Percentiles rank a stretch among this genome's conserved stretches.
These are phyloP conservation scores for Macrotus californicus DNA, from an alignment of 2,113 vertebrate genomes.

Conservation along the genomic window DNA sequence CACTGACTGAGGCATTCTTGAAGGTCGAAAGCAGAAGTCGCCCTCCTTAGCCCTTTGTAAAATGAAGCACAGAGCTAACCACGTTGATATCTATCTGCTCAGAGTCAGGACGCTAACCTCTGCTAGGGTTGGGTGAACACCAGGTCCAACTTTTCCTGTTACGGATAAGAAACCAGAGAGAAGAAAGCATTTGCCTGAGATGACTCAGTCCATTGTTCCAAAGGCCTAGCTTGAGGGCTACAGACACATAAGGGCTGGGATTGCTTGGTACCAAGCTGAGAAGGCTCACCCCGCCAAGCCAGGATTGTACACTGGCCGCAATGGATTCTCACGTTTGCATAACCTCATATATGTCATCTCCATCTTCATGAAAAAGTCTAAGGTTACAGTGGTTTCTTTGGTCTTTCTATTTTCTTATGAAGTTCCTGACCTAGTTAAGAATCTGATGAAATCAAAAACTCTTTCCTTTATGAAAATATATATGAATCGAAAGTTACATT, in stretches of 20 bases:
- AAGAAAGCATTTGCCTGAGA: background rate
- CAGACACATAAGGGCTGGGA: too few species aligned
- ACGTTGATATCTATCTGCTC: too few species aligned
- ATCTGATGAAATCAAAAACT: slow-evolving; percentile 18
- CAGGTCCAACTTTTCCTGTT: background rate
- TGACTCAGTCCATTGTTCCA: background rate
- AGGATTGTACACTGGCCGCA: background rate
- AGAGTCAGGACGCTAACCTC: background rate
- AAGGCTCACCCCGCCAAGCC: background rate
- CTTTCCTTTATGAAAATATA: background rate
- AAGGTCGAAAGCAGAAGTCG: background rate
- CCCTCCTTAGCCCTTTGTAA: background rate
- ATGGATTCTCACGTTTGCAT: background rate
- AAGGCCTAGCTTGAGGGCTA: background rate
- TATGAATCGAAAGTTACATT: background rate
- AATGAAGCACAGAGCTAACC: background rate
- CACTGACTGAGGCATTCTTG: background rate
- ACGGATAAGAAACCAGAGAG: background rate
- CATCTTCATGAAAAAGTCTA: background rate
- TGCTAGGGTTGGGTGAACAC: background rate
- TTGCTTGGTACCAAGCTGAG: background rate
- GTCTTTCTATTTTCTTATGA: background rate
- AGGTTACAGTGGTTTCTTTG: background rate
- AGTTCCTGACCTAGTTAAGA: slow-evolving; percentile 45
- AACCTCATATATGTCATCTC: background rate